Base-by-base conservation (phyloP, 1,140 invertebrate genomes). In the Mya arenaria region DNA sequence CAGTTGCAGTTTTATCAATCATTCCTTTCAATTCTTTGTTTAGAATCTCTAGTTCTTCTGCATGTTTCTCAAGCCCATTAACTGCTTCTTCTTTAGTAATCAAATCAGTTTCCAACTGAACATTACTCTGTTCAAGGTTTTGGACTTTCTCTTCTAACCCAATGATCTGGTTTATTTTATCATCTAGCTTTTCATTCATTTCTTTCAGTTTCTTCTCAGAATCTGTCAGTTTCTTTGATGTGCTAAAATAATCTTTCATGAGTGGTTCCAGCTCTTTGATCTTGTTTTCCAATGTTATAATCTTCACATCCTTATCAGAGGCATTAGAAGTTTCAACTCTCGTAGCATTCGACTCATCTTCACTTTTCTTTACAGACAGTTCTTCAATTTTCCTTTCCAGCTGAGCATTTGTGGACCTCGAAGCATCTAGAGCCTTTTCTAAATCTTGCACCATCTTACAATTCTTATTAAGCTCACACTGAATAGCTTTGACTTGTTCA, bases 221-320 rank as follows among this genome's bases (percentile, higher is more conserved):
- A 34, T 63, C 60, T 30, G 56, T 75, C 13, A 75, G 32, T 41
- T 44, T 41, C 41, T 75, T 75, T 44, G 73, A 10, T 17, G 56
- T 62, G 39, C 73, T 75, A 36, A 75, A 75, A 44, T 75, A 75
- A 44, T 75, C 73, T 41, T 62, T 75, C 73, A 75, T 75, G 56
- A 75, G 48, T 37, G 73, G 73, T 63, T 75, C 73, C 4, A 75
- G 34, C 37, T 75, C 73, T 44, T 44, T 63, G n/a, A 75, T 28
- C 52, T 75, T 75, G 19, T 39, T 39, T 60, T 75, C 63, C 1
- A 73, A 23, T 10, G 30, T 13, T 36, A 34, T 23, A 13, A 73
- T 58, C 55, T 73, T 55, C 13, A 8, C 19, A 32, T 73, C 71
- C 52, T 73, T 73, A 23, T 72, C 52, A 32, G 23, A 13, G 19